phyloP scores from a whole-genome alignment of 2,797 vertebrate genomes.

The Lithobates sylvaticus region DNA sequence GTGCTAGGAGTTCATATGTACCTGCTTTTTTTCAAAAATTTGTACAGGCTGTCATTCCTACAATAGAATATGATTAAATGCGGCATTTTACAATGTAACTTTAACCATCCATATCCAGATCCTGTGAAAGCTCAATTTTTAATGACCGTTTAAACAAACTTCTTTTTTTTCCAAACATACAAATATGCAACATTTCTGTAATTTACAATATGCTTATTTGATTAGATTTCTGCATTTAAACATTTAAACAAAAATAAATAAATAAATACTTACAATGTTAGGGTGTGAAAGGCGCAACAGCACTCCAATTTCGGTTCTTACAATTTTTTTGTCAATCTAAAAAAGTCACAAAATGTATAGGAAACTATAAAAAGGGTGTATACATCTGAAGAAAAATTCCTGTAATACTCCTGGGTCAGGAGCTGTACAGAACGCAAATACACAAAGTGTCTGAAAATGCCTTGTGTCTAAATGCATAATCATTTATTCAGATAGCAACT shows the following conservation, averaged over 20 bases:
- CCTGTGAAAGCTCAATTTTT: conserved; percentile 67
- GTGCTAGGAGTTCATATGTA: no score
- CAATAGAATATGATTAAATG: conserved; percentile 98
- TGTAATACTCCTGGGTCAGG: no score
- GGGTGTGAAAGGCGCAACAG: conserved; percentile 88
- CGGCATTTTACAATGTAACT: conserved; percentile 97
- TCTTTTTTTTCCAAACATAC: conserved; percentile 69
- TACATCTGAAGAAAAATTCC: no score
- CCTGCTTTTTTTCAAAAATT: conserved; percentile 99
- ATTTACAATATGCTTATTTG: conserved; percentile 72
- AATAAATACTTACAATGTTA: no score
- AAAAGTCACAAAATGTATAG: conserved; percentile 5
- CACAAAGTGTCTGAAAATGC: no score
- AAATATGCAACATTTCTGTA: conserved; percentile 75
- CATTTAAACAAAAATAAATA: no score
- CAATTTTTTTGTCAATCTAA: conserved; percentile 91
- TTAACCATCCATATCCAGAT: conserved; percentile 64
- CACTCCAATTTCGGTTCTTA: conserved; percentile 89
- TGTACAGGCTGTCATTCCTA: conserved; percentile 99
- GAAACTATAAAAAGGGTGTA: no score
- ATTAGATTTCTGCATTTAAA: conserved; percentile 77
- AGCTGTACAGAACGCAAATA: no score
- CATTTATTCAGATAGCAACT: no score
- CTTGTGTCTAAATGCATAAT: no score
- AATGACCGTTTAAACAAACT: conserved; percentile 71